Conservation (phyloP, 2,113 vertebrate genomes). For the Melospiza georgiana region DNA sequence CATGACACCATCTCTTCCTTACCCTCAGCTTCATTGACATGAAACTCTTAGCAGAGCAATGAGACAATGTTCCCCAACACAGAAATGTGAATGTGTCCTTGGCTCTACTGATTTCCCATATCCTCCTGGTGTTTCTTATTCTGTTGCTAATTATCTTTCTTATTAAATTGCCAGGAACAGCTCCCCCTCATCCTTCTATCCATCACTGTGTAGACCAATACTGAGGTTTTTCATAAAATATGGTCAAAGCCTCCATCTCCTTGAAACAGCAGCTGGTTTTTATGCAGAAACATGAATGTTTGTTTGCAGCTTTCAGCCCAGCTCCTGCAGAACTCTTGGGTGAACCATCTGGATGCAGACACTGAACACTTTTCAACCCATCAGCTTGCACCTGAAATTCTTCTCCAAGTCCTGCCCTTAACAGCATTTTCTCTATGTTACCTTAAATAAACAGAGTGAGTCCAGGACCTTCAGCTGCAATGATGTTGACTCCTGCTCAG, state of each 20-base stretch:
- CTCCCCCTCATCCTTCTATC: neutral
- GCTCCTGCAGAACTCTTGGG: neutral
- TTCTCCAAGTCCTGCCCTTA: neutral
- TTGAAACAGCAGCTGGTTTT: neutral
- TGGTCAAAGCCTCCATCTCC: neutral
- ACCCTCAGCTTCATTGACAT: neutral
- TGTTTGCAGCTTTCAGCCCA: conserved; percentile 17
- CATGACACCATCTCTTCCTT: neutral
- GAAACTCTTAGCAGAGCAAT: neutral
- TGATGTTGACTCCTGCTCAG: neutral
- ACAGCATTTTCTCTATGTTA: neutral
- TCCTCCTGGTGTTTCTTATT: neutral
- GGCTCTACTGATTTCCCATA: neutral
- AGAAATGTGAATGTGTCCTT: neutral
- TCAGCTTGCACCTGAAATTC: neutral
- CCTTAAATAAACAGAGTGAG: neutral
- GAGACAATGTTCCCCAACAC: neutral
- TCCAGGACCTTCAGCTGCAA: neutral
- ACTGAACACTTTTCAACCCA: neutral
- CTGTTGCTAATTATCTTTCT: conserved; percentile 22
- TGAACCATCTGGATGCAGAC: neutral
- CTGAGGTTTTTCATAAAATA: neutral
- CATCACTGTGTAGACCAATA: neutral
- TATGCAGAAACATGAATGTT: neutral
- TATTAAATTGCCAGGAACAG: neutral